A percentile compares a stretch with the other conserved stretches of the same genome.
Conservation (phyloP, 2,888 invertebrate species). For the Thereva unica region DNA sequence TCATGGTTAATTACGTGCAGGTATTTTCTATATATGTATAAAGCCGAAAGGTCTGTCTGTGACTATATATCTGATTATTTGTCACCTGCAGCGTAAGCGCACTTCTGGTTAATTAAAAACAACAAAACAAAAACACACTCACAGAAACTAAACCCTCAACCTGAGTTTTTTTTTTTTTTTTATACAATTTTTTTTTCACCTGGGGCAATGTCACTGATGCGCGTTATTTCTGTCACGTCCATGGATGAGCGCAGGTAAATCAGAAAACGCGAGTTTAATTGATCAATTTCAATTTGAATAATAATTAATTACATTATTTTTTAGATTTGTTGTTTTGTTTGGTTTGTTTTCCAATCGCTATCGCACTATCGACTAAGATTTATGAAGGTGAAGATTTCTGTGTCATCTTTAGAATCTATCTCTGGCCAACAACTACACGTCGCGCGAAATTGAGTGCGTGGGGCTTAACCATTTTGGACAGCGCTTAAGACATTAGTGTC, state of each 20-base stretch:
- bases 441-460: background rate
- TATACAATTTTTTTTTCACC: no score
- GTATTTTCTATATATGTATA: no score
- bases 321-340: conserved; percentile 2
- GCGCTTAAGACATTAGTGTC: conserved; percentile 4
- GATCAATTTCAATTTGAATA: conserved; percentile 2
- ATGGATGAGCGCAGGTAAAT: background rate
- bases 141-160: no score
- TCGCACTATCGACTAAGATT: conserved; percentile 7
- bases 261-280: conserved; percentile 9
- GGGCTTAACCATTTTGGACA: background rate
- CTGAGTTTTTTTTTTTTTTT: no score
- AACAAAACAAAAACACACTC: no score
- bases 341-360: background rate
- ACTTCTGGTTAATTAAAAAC: no score
- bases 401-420: conserved; percentile 2
- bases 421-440: background rate
- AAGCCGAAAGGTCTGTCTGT: no score
- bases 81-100: no score
- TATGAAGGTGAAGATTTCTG: background rate
- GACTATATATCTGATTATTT: no score
- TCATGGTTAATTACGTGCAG: no score
- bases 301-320: background rate
- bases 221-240: no score
- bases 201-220: no score